Conservation (phyloP, 1,140 invertebrate species). For the Drosophila obscura region DNA sequence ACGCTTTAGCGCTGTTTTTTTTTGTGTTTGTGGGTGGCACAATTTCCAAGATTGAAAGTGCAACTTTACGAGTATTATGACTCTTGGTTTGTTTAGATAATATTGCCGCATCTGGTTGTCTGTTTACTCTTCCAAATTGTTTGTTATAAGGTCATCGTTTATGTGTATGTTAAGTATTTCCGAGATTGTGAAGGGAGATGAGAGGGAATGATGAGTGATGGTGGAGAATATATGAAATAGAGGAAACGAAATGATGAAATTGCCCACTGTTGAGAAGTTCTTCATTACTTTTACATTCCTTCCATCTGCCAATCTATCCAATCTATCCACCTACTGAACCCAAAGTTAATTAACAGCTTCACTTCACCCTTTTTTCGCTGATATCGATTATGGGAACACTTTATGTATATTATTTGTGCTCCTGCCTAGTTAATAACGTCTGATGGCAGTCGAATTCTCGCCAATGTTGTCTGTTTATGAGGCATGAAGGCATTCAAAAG, state of each 20-base stretch:
- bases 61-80: constrained; percentile 1
- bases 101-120: constrained; percentile 42
- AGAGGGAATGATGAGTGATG: neutral
- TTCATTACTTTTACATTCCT: no score
- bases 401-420: constrained; percentile 46
- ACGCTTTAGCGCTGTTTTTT: no score
- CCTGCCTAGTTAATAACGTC: constrained; percentile 57
- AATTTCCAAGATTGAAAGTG: no score
- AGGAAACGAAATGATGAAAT: no score
- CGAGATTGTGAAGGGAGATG: no score
- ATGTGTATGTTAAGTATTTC: neutral
- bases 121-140: constrained; percentile 1
- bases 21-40: no score
- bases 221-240: no score
- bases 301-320: no score
- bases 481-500: constrained; percentile 75
- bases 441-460: constrained; percentile 45
- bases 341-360: neutral
- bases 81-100: constrained; percentile 38
- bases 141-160: neutral
- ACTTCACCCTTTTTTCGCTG: constrained; percentile 9
- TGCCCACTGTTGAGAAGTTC: no score
- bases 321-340: neutral
- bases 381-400: constrained; percentile 19
- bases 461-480: constrained; percentile 65